Evolutionary conservation across 2,888 invertebrate genomes (phyloP).

Genomic region (Apamea anceps): DNA sequence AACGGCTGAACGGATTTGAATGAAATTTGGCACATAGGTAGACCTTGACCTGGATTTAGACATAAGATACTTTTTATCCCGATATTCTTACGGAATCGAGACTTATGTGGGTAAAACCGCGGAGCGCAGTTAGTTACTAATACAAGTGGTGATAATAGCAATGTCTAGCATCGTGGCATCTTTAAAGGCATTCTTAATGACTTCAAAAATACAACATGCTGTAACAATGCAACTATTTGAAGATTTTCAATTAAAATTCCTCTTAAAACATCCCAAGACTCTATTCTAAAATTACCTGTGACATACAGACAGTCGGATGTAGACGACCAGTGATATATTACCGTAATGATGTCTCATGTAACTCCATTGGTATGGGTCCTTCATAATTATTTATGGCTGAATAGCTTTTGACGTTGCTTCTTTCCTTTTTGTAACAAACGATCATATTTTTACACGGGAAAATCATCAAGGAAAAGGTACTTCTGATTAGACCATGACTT

Average conservation of each 20-base stretch:
- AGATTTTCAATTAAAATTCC: conserved; percentile 49
- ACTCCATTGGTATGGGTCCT: conserved; percentile 46
- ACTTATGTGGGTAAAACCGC: neutral
- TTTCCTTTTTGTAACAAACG: neutral
- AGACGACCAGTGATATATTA: conserved; percentile 38
- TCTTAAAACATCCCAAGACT: conserved; percentile 15
- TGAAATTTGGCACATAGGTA: too few species aligned
- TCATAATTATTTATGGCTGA: conserved; percentile 53
- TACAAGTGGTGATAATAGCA: neutral
- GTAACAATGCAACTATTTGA: conserved; percentile 13
- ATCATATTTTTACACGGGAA: neutral
- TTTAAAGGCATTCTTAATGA: neutral
- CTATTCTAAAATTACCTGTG: conserved; percentile 53
- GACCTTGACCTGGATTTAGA: neutral
- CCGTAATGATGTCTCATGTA: conserved; percentile 36
- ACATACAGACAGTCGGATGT: conserved; percentile 33
- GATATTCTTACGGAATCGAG: neutral
- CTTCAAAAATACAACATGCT: conserved; percentile 13
- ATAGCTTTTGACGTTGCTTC: conserved; percentile 6
- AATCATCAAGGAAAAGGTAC: neutral
- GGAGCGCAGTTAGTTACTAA: neutral
- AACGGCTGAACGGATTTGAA: too few species aligned
- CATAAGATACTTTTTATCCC: neutral
- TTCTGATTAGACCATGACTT: neutral
- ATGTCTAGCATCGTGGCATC: too few species aligned